These are phyloP conservation scores for Myripristis murdjan DNA, from an alignment of 2,797 vertebrate species.

Conservation along the genomic window DNA sequence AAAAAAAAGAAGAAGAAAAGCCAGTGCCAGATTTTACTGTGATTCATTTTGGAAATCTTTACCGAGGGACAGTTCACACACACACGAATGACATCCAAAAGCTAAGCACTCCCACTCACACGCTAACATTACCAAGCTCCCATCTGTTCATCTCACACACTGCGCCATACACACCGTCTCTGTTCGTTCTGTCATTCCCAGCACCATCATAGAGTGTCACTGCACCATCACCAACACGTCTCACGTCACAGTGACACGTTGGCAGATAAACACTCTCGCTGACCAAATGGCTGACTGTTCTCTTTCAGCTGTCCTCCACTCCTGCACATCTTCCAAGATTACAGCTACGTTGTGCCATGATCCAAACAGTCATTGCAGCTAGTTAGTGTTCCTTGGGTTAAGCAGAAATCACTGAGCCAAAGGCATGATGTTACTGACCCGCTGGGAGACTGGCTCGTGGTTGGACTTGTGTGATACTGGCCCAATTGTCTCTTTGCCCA, in stretches of 20 bases:
- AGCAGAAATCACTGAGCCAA: background rate
- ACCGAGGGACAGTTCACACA: slow-evolving; percentile 32
- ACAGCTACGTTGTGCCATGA: slow-evolving; percentile 22
- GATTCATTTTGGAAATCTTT: slow-evolving; percentile 42
- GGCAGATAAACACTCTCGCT: slow-evolving; percentile 8
- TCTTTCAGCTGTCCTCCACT: background rate
- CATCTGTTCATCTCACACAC: slow-evolving; percentile 25
- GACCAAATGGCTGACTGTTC: background rate
- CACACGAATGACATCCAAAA: slow-evolving; percentile 10
- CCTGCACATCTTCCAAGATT: slow-evolving; percentile 1
- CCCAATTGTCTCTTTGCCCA: slow-evolving; percentile 37
- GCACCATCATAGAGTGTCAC: slow-evolving; percentile 2
- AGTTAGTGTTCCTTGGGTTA: slow-evolving; percentile 8
- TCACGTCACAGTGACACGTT: slow-evolving; percentile 10
- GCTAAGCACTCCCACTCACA: slow-evolving; percentile 23
- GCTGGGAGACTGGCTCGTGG: slow-evolving; percentile 18
- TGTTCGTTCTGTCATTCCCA: slow-evolving; percentile 17
- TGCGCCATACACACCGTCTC: slow-evolving; percentile 16
- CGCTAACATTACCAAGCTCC: slow-evolving; percentile 8
- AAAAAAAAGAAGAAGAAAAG: too few relatives aligned
- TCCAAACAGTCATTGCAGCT: background rate
- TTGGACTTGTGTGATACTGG: slow-evolving; percentile 9
- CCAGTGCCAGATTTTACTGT: slow-evolving; percentile 62
- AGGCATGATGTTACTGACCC: background rate
- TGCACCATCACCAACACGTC: slow-evolving; percentile 19